phyloP scores from a whole-genome alignment of 1,140 invertebrate species.

The Drusus annulatus region DNA sequence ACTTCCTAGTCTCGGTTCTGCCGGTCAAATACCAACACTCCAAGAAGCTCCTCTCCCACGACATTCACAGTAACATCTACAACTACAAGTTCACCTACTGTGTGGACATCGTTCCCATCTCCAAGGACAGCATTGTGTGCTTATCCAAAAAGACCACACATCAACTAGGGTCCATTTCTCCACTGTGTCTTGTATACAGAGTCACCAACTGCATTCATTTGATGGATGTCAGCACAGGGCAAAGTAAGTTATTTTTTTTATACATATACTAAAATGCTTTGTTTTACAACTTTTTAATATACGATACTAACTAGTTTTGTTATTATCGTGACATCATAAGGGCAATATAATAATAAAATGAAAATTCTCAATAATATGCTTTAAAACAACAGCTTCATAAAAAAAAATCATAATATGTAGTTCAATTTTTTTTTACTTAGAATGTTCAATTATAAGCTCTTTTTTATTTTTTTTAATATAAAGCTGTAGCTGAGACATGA shows the following conservation, averaged over 20 bases:
- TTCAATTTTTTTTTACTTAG: no score
- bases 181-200: slow-evolving; percentile 90
- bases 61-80: slow-evolving; percentile 96
- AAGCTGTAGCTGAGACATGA: no score
- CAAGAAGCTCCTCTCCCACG: slow-evolving; percentile 97
- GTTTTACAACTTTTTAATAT: no score
- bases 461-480: no score
- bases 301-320: no score
- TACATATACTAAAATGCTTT: no score
- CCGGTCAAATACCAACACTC: slow-evolving; percentile 91
- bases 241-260: slow-evolving; percentile 77
- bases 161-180: slow-evolving; percentile 92
- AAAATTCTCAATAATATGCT: no score
- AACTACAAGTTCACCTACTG: slow-evolving; percentile 97
- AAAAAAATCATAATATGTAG: no score
- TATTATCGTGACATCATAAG: no score
- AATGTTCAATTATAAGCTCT: no score
- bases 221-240: slow-evolving; percentile 93
- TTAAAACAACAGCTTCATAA: no score
- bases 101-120: slow-evolving; percentile 97
- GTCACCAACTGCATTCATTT: slow-evolving; percentile 93
- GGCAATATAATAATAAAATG: no score
- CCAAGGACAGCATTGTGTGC: slow-evolving; percentile 97
- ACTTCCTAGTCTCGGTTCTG: slow-evolving; percentile 91
- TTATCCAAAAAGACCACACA: slow-evolving; percentile 90